These are phyloP conservation scores for Eupithecia abbreviata DNA, from an alignment of 2,888 invertebrate genomes.

Conservation along the genomic window DNA sequence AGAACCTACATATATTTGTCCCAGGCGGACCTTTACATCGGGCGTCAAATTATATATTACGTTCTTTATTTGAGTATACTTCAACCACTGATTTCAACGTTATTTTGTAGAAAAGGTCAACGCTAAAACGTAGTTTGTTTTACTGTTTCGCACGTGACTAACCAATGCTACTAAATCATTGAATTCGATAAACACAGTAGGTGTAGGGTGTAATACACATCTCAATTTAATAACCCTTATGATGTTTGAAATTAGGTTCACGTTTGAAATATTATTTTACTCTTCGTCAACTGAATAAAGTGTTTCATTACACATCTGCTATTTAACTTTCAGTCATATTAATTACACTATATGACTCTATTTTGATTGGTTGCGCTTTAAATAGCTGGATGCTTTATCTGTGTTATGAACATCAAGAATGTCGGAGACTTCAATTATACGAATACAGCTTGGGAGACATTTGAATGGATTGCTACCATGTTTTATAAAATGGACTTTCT, in stretches of 20 bases:
- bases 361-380: conserved; percentile 55
- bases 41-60: neutral
- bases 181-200: neutral
- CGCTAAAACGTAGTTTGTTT: neutral
- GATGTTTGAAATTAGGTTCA: conserved; percentile 34
- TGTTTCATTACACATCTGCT: conserved; percentile 58
- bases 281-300: conserved; percentile 56
- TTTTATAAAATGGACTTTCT: conserved; percentile 61
- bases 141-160: neutral
- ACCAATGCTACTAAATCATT: neutral
- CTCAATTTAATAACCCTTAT: neutral
- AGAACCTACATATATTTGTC: too few species aligned
- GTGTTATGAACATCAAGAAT: conserved; percentile 57
- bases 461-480: conserved; percentile 64
- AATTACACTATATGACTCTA: conserved; percentile 57
- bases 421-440: conserved; percentile 55
- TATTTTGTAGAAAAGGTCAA: neutral
- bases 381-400: conserved; percentile 52
- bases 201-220: neutral
- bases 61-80: neutral
- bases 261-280: conserved; percentile 44
- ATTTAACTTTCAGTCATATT: conserved; percentile 65
- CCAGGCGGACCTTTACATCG: too few species aligned
- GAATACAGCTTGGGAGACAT: conserved; percentile 63
- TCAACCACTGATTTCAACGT: neutral